phyloP scores from a whole-genome alignment of 2,797 vertebrate genomes.

The Argya squamiceps region DNA sequence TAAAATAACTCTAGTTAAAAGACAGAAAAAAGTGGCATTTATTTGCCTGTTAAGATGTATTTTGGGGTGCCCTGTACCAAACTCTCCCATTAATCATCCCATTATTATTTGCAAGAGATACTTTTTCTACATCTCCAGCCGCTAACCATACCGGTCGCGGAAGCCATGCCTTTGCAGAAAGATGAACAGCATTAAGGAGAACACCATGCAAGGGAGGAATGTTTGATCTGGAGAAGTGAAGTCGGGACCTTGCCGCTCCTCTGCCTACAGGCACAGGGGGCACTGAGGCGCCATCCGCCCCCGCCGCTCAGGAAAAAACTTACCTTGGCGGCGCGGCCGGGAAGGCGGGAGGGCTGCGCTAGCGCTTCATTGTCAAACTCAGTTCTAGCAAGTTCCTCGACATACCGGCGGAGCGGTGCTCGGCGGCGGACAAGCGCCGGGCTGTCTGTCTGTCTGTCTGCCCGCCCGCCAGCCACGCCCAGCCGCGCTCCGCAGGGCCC shows the following conservation, averaged over 20 bases:
- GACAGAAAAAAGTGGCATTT: rapidly evolving
- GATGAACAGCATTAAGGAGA: rapidly evolving
- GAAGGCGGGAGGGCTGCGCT: neutral
- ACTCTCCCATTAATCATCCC: neutral
- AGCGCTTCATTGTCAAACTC: constrained; percentile 56
- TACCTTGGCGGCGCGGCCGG: neutral
- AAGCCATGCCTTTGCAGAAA: neutral
- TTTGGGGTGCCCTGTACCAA: neutral
- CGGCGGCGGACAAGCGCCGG: neutral
- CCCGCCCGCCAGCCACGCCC: constrained; percentile 29
- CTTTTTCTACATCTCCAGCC: neutral
- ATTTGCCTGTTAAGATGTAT: too few species aligned
- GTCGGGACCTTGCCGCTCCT: neutral
- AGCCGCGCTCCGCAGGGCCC: constrained; percentile 43
- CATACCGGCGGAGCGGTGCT: constrained; percentile 14
- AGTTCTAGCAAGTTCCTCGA: constrained; percentile 68
- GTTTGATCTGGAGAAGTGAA: rapidly evolving
- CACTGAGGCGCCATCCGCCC: neutral
- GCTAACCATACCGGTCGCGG: neutral
- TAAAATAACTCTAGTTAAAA: neutral
- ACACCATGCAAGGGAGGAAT: too few species aligned
- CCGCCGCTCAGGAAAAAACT: neutral
- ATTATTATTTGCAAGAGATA: neutral
- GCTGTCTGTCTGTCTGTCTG: neutral
- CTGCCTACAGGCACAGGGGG: neutral